These are phyloP conservation scores for Drosophila pseudotakahashii DNA, from an alignment of 2,888 invertebrate genomes.

Conservation along the genomic window DNA sequence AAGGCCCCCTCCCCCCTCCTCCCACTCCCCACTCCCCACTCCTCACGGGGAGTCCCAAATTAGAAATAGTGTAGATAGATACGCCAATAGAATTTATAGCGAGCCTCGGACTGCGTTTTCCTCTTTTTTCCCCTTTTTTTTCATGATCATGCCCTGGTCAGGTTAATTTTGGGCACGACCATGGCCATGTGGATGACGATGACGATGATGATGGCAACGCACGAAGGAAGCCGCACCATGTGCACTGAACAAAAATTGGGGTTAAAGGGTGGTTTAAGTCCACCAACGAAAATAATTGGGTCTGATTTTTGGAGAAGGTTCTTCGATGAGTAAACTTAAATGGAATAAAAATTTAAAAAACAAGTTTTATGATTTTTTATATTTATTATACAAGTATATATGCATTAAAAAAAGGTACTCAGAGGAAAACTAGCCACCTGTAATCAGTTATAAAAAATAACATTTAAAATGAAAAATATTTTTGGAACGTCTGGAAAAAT, in stretches of 20 bases:
- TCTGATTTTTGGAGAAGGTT: no score
- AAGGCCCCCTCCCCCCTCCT: neutral
- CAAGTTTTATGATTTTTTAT: no score
- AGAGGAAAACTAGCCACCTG: no score
- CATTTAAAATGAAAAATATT: no score
- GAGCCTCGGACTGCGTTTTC: conserved; percentile 35
- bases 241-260: neutral
- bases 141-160: conserved; percentile 72
- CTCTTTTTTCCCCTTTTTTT: conserved; percentile 20
- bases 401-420: no score
- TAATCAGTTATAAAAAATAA: no score
- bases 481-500: no score
- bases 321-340: no score
- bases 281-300: neutral
- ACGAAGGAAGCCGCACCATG: conserved; percentile 57
- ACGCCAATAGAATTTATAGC: conserved; percentile 79
- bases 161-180: conserved; percentile 78
- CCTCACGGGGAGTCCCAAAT: conserved; percentile 60
- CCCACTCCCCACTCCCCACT: neutral
- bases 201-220: conserved; percentile 77
- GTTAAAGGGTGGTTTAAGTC: no score
- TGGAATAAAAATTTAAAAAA: no score
- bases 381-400: no score
- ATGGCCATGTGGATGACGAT: conserved; percentile 52
- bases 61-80: conserved; percentile 81